Evolutionary conservation across 2,888 invertebrate genomes (phyloP), one percentile per base, ranked within the genome.

Genomic region (Diaperis boleti): DNA sequence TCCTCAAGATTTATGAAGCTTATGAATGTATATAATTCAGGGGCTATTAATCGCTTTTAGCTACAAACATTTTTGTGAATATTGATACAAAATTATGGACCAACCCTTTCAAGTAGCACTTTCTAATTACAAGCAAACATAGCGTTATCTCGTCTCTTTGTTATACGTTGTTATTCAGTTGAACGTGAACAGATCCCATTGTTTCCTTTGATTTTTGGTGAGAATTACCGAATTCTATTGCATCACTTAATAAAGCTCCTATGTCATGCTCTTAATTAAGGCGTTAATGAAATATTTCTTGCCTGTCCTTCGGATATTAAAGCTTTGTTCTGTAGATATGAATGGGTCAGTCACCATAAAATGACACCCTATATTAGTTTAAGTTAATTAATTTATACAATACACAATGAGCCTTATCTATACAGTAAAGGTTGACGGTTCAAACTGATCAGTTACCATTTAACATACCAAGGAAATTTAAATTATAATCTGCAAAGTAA

Each of bases 221-320:
- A 3, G 15, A 47, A 31, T 47, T 14, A n/a, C 17, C 29, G 6
- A 39, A 39, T 26, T 13, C 26, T 26, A 45, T 1, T 39, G 33
- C 29, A 15, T 33, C 14, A 31, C 8, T 44, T 44, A 47, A 47
- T 33, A 33, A 47, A 47, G 31, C 47, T 31, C 33, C 33, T 26
- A 47, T 14, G 31, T 33, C 31, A 33, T 22, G 47, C 17, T 31
- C 33, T 31, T 15, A 33, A 31, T 47, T 31, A 33, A 50, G 35
- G 11, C 11, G 18, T 37, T 52, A 52, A 52, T 52, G 10, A 37
- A 37, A 18, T 52, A 39, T 18, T 52, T 52, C 52, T 49, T 49
- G 33, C 10, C n/a, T 15, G 20, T 20, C 8, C 35, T 49, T 49
- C 33, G 18, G 35, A 33, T 35, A 49, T 33, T 49, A 29, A 33